Conservation (phyloP, 2,113 vertebrate species). For the Siniperca chuatsi region DNA sequence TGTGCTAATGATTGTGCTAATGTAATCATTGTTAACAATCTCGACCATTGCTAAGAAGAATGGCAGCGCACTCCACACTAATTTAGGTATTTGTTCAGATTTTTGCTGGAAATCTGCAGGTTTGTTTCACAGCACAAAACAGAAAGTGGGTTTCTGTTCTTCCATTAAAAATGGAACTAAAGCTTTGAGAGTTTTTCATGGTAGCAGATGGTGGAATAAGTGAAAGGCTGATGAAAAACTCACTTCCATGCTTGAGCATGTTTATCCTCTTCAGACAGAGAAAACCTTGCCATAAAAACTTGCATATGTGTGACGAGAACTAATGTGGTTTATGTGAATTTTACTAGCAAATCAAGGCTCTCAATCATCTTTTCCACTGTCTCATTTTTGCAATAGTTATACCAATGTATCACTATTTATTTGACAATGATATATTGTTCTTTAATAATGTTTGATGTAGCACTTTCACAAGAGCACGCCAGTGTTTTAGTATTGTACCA, state of each 20-base stretch:
- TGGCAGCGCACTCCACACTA: background rate
- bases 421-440: constrained; percentile 11
- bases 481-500: background rate
- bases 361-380: background rate
- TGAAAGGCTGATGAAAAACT: constrained; percentile 16
- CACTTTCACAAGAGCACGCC: background rate
- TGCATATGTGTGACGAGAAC: constrained; percentile 6
- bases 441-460: constrained; percentile 9
- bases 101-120: constrained; percentile 4
- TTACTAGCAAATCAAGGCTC: background rate
- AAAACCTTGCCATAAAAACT: background rate
- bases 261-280: constrained; percentile 30
- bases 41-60: background rate
- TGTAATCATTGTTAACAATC: background rate
- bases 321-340: background rate
- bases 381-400: background rate
- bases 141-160: background rate
- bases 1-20: constrained; percentile 8
- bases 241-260: background rate
- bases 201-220: constrained; percentile 36
- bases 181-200: background rate
- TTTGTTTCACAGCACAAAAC: constrained; percentile 6
- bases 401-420: constrained; percentile 8
- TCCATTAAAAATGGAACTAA: background rate
- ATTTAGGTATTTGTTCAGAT: background rate